Evolutionary conservation across 2,113 vertebrate genomes (phyloP).

Genomic region (Alexandromys fortis): DNA sequence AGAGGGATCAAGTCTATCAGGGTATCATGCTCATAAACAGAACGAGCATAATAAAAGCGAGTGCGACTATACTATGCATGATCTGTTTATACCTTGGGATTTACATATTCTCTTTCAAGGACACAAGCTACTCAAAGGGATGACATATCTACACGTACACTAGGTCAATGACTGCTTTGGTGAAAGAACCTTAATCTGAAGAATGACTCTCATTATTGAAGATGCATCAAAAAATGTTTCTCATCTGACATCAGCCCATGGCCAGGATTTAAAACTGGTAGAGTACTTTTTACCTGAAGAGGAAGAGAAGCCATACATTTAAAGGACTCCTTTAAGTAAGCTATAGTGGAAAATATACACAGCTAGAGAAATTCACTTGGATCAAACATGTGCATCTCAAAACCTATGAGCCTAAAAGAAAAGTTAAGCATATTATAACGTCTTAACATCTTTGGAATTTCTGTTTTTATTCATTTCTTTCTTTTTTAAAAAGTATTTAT

Average conservation of each 20-base stretch:
- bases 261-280: background rate
- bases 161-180: background rate
- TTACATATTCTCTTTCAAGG: constrained; percentile 37
- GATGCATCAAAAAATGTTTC: constrained; percentile 9
- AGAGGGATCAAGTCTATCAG: background rate
- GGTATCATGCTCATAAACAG: constrained; percentile 1
- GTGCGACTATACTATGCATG: background rate
- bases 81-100: constrained; percentile 20
- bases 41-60: constrained; percentile 34
- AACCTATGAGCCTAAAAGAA: background rate
- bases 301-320: background rate
- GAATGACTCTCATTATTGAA: background rate
- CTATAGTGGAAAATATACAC: constrained; percentile 26
- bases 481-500: too few relatives aligned
- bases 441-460: background rate
- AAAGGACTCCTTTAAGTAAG: background rate
- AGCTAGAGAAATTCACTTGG: constrained; percentile 45
- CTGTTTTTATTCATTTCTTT: background rate
- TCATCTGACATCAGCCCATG: background rate
- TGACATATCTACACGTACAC: background rate
- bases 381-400: background rate
- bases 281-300: constrained; percentile 24
- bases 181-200: background rate
- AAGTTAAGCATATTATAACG: constrained; percentile 25
- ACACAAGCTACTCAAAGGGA: background rate